Evolutionary conservation across 2,113 vertebrate species (phyloP).

Genomic region (Pogona vitticeps): DNA sequence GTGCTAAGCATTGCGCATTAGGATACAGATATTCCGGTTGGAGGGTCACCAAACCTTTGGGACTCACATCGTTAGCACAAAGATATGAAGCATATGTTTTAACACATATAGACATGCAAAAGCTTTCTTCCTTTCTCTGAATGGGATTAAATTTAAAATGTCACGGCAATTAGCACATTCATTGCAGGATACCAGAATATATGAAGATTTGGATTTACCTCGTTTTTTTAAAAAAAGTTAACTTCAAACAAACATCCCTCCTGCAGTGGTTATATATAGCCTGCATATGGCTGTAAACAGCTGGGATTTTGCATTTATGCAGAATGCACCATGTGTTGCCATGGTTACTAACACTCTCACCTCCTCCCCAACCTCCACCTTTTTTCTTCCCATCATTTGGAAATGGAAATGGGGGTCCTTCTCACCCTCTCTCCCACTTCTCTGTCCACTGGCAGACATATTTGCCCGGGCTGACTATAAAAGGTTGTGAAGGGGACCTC

Average conservation of each 20-base stretch:
- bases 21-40: neutral
- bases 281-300: slow-evolving; percentile 67
- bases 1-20: neutral
- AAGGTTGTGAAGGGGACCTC: neutral
- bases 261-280: slow-evolving; percentile 49
- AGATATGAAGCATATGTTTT: neutral
- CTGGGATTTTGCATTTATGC: slow-evolving; percentile 59
- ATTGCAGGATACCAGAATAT: neutral
- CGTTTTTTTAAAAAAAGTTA: slow-evolving; percentile 8
- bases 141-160: slow-evolving; percentile 6
- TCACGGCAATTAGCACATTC: slow-evolving; percentile 1
- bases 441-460: neutral
- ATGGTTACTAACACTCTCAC: slow-evolving; percentile 57
- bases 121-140: neutral
- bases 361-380: neutral
- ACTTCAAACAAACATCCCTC: slow-evolving; percentile 59
- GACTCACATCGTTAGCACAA: neutral
- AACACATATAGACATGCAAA: neutral
- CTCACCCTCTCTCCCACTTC: neutral
- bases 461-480: neutral
- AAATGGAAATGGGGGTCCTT: neutral
- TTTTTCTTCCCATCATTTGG: neutral
- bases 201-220: neutral
- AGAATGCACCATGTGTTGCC: slow-evolving; percentile 44
- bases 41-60: neutral